Evolutionary conservation across 1,140 invertebrate species (phyloP), one percentile per base, ranked within the genome.

Genomic region (Drusus annulatus): DNA sequence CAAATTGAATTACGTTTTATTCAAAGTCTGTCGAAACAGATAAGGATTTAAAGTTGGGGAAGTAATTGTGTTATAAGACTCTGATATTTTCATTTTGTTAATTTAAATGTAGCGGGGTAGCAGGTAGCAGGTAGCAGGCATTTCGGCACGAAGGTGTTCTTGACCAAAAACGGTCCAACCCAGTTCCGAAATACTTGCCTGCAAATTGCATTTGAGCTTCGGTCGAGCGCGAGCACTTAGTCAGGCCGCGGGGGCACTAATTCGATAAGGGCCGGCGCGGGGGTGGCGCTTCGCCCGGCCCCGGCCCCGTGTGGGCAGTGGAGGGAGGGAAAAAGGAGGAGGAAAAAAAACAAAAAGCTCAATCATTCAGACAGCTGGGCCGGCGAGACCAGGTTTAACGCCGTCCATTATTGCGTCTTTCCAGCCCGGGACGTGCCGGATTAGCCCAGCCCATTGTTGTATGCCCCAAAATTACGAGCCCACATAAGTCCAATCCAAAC

Each of bases 351-450:
- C 76, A 78, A 81, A 83, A 76, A 79, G 75, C 79, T 83, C 82
- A 83, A 83, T 83, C 82, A 83, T 83, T 79, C 76, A 63, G 79
- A 83, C 79, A 80, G 79, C 60, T 56, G 77, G 76, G 58, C 71
- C 62, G 79, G 76, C 62, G 79, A 77, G 76, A 81, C 76, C 73
- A 50, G 63, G 82, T 78, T 81, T 83, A 51, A 80, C 75, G 82
- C 79, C 82, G 80, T 83, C 82, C 82, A 83, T 83, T 83, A 83
- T 83, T 83, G 78, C 77, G 78, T 79, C 80, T 79, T 62, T 69
- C 76, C 51, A 62, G 71, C 50, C 28, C 36, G 74, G 79, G 50
- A 83, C 79, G 82, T 83, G 82, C 79, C 56, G 81, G 81, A 83
- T 83, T 83, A 83, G 81, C 71, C 69, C n/a, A 74, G 51, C 81